Evolutionary conservation across 2,113 vertebrate species (phyloP), one percentile per base, ranked within the genome.

Genomic region (Spermophilus dauricus): DNA sequence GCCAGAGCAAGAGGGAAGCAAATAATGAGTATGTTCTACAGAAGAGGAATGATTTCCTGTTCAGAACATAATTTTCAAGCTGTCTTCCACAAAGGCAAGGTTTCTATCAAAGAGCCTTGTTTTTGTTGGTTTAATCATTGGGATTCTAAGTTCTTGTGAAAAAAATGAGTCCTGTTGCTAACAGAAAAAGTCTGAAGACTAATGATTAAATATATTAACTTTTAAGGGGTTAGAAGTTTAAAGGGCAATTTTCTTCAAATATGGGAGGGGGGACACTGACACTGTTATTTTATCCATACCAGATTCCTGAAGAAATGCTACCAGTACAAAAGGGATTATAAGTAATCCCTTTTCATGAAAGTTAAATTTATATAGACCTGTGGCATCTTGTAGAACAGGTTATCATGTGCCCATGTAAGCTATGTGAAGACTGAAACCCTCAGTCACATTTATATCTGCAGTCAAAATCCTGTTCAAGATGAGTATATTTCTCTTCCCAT

Each of bases 241-340:
- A 96, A 69, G 75, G 34, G 76, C 22, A 75, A 58, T 69, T 82
- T 83, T 87, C n/a, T 94, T 81, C 65, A 91, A 92, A 78, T 80
- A 93, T 56, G 13, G 1, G 8, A 73, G 61, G 2, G 61, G 61
- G 69, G 75, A 95, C 81, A 34, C 81, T 58, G 42, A 67, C 39
- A 63, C 37, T 42, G 81, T 69, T 81, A 76, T 70, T 51, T 96
- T 89, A 92, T n/a, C 8, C n/a, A 56, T 16, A 75, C 45, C 39
- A 24, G 16, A 82, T 67, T 93, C 42, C 53, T 73, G 45, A 61
- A 70, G 67, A 90, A 89, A 84, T 80, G 34, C 56, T 45, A 45
- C 45, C 45, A 45, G 45, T 30, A 87, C 53, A 87, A 42, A 63
- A 51, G 67, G 48, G 69, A 78, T 61, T 70, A 37, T 63, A 16